A percentile compares a stretch with the other conserved stretches of the same genome.
Evolutionary conservation across 35 echinoderm and acorn worm genomes (phyloP).

Genomic region (Chiridota heheva): DNA sequence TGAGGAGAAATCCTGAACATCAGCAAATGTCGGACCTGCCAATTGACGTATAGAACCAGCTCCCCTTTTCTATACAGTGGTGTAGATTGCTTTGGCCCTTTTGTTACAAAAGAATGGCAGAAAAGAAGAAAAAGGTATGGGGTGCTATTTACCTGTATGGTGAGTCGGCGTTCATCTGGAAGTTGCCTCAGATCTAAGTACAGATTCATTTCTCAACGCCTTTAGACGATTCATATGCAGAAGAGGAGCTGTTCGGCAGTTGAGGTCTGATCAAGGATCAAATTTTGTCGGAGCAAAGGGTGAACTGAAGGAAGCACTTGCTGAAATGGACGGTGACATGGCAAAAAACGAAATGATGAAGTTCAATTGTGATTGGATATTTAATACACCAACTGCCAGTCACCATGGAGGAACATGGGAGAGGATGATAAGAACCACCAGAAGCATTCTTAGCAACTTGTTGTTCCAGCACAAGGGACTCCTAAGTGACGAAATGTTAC

Average conservation of each 20-base stretch:
- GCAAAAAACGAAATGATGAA: conserved; percentile 29
- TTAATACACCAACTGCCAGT: conserved; percentile 68
- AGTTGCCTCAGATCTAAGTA: conserved; percentile 19
- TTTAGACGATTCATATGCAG: conserved; percentile 49
- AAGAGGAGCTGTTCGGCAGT: conserved; percentile 41
- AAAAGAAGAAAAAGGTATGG: conserved; percentile 76
- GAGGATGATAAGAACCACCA: conserved; percentile 39
- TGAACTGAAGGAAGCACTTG: conserved; percentile 21
- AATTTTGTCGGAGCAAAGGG: conserved; percentile 40
- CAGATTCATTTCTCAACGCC: conserved; percentile 60
- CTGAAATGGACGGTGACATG: not conserved
- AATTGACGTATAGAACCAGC: conserved; percentile 26
- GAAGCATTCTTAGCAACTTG: conserved; percentile 42
- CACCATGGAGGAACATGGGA: conserved; percentile 57
- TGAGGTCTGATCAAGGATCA: conserved; percentile 34
- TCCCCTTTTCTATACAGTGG: conserved; percentile 68
- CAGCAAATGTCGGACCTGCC: conserved; percentile 73
- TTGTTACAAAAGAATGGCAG: conserved; percentile 39
- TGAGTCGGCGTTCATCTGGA: conserved; percentile 72
- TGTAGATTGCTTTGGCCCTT: conserved; percentile 79
- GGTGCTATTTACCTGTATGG: conserved; percentile 64
- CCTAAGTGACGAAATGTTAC: conserved; percentile 57
- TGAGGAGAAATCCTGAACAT: not conserved
- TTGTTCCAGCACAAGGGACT: conserved; percentile 37
- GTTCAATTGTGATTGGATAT: conserved; percentile 66